Evolutionary conservation across 2,113 vertebrate species (phyloP).

Genomic region (Melanerpes formicivorus): DNA sequence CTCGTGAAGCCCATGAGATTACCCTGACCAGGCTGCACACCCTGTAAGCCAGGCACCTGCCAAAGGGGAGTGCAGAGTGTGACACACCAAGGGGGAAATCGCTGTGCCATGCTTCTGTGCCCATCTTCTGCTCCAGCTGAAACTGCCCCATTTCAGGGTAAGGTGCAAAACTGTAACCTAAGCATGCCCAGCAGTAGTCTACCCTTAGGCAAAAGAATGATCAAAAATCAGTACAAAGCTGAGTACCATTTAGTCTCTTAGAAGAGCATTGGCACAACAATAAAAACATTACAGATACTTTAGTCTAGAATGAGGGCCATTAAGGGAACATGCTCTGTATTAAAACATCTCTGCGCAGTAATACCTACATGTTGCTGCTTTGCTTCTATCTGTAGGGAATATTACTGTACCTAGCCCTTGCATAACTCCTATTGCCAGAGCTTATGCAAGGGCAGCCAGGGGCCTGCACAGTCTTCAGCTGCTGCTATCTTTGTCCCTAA

Average conservation of each 20-base stretch:
- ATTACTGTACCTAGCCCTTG: background rate
- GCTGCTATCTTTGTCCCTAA: background rate
- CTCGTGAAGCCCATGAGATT: rapidly evolving
- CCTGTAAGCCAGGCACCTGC: background rate
- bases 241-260: background rate
- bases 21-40: rapidly evolving
- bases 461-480: background rate
- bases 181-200: background rate
- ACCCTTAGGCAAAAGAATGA: background rate
- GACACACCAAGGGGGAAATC: rapidly evolving
- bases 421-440: background rate
- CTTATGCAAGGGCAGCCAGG: background rate
- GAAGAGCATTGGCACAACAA: background rate
- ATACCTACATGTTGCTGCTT: background rate
- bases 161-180: background rate
- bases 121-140: background rate
- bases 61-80: background rate
- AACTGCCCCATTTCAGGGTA: background rate
- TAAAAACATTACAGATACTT: background rate
- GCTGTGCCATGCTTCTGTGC: background rate
- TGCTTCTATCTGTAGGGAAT: background rate
- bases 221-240: background rate
- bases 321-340: background rate
- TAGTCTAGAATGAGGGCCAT: background rate
- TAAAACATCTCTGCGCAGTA: background rate